phyloP scores from a whole-genome alignment of 2,888 invertebrate genomes.

The Hypercompe scribonia region DNA sequence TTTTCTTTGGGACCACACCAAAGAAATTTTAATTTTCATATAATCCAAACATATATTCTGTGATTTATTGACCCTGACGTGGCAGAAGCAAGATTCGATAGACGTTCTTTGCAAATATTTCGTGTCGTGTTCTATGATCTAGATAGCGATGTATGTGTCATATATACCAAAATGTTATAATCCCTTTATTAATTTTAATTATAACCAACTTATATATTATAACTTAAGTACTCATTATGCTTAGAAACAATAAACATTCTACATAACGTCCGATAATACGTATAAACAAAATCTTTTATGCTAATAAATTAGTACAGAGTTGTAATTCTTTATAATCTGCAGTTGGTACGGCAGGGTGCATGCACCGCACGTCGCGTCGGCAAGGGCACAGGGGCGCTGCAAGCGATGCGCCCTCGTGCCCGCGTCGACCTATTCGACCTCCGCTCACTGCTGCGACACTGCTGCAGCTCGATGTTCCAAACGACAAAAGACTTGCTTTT shows the following conservation, averaged over 20 bases:
- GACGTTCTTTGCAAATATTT: too few relatives aligned
- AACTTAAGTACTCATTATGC: too few relatives aligned
- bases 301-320: slow-evolving; percentile 11
- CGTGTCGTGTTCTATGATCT: too few relatives aligned
- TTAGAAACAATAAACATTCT: background rate
- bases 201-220: too few relatives aligned
- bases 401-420: slow-evolving; percentile 63
- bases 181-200: too few relatives aligned
- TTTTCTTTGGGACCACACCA: too few relatives aligned
- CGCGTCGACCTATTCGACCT: slow-evolving; percentile 47
- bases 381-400: slow-evolving; percentile 72
- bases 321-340: slow-evolving; percentile 22
- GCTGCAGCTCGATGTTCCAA: slow-evolving; percentile 31
- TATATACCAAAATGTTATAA: too few relatives aligned
- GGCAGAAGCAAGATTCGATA: too few relatives aligned
- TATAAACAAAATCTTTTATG: background rate
- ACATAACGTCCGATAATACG: background rate
- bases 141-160: too few relatives aligned
- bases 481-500: slow-evolving; percentile 19
- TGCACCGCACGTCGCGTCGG: slow-evolving; percentile 70
- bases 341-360: slow-evolving; percentile 65
- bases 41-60: too few relatives aligned
- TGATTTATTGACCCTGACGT: too few relatives aligned
- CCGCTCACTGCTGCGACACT: slow-evolving; percentile 61
- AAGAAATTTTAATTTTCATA: too few relatives aligned